phyloP scores from a whole-genome alignment of 2,113 vertebrate genomes.

The Elanus axillaris region DNA sequence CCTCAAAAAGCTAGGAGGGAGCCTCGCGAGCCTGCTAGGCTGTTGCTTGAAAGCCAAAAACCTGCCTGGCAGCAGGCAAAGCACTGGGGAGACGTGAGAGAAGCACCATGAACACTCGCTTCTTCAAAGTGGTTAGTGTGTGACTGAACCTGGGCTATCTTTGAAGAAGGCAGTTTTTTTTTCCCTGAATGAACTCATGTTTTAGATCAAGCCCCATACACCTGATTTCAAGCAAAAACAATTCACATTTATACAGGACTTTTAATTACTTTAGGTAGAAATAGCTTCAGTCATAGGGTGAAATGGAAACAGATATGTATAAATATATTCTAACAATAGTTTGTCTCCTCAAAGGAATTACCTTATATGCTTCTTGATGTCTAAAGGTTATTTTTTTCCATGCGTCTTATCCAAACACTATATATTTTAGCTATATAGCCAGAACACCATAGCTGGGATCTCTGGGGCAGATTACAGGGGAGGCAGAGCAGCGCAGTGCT shows the following conservation, averaged over 20 bases:
- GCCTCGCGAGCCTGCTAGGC: background rate
- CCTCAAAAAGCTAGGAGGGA: background rate
- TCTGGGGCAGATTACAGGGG: background rate
- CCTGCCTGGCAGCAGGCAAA: background rate
- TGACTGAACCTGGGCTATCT: background rate
- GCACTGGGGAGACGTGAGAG: background rate
- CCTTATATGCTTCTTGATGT: background rate
- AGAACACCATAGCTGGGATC: background rate
- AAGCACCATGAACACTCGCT: accelerated
- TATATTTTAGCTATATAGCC: background rate
- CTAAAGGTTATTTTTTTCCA: background rate
- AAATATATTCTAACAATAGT: background rate
- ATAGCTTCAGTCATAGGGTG: background rate
- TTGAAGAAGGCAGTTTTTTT: background rate
- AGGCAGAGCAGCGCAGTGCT: background rate
- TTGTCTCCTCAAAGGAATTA: background rate
- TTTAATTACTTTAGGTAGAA: background rate
- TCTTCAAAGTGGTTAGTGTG: background rate
- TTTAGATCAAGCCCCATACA: background rate
- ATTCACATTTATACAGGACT: background rate
- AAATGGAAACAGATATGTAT: background rate
- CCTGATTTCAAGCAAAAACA: background rate
- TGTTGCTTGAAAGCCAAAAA: background rate
- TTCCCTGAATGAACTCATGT: background rate
- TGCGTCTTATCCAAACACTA: background rate